These are phyloP conservation scores for Myzus persicae DNA, from an alignment of 1,140 invertebrate species.

Conservation along the genomic window DNA sequence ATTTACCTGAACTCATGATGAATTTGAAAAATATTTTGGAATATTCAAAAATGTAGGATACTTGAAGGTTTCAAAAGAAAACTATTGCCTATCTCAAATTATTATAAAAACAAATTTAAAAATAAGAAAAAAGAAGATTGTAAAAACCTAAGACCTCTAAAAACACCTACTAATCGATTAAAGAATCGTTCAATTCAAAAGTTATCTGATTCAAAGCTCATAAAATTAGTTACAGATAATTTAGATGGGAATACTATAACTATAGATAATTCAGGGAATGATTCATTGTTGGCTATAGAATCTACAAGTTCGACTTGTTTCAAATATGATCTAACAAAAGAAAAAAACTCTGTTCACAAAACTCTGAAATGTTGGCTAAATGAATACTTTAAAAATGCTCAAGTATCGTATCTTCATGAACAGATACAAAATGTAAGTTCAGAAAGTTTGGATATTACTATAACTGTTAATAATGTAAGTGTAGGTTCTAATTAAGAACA, in stretches of 20 bases:
- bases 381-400: not conserved
- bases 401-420: not conserved
- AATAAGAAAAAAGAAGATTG: not conserved
- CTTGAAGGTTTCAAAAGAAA: not conserved
- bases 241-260: not conserved
- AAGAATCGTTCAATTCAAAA: not conserved
- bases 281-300: not conserved
- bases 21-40: not conserved
- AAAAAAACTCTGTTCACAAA: not conserved
- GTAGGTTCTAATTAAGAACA: not conserved
- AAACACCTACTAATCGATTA: not conserved
- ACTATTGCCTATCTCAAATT: not conserved
- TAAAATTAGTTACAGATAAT: not conserved
- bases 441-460: not conserved
- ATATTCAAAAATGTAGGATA: not conserved
- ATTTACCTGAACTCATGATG: not conserved
- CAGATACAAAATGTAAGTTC: not conserved
- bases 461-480: not conserved
- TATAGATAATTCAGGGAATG: too few relatives aligned
- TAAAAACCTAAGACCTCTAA: not conserved
- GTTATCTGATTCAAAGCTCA: not conserved
- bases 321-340: not conserved
- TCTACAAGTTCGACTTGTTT: not conserved
- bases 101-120: not conserved
- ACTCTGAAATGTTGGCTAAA: not conserved